These are phyloP conservation scores for Darevskia nairensis DNA, from an alignment of 2,797 vertebrate genomes.

Conservation along the genomic window DNA sequence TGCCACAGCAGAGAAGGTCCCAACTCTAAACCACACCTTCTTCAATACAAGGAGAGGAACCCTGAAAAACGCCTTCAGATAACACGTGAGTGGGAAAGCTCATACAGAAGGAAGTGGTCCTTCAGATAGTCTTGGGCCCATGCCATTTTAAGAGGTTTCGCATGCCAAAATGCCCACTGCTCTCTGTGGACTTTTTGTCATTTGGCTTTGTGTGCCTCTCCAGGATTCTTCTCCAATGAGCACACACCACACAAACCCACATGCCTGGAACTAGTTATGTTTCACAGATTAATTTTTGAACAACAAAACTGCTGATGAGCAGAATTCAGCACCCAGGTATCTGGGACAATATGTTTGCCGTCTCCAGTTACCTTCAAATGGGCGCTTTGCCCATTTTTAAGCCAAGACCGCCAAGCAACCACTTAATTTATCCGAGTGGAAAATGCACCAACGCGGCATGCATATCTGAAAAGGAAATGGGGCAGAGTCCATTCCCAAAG, in stretches of 20 bases:
- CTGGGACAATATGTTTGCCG: slow-evolving; percentile 12
- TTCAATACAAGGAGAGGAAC: not conserved
- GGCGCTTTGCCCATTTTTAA: not conserved
- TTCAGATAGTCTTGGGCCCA: not conserved
- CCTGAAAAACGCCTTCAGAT: not conserved
- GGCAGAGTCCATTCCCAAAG: not conserved
- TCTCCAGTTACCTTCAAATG: slow-evolving; percentile 11
- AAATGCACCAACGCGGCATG: not conserved
- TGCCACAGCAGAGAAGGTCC: not conserved
- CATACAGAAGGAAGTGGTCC: not conserved
- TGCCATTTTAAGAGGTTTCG: not conserved
- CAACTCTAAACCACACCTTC: not conserved
- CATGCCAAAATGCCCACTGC: not conserved
- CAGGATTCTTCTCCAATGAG: slow-evolving; percentile 15
- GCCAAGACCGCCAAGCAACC: not conserved
- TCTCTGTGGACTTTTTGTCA: not conserved
- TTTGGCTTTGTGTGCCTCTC: not conserved
- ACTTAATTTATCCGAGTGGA: not conserved
- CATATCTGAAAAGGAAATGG: not conserved
- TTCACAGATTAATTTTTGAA: slow-evolving; percentile 10
- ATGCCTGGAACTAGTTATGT: not conserved
- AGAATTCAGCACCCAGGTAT: not conserved
- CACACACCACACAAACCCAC: not conserved
- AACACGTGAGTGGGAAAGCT: not conserved
- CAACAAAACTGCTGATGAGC: slow-evolving; percentile 18